Conservation (phyloP, 1,140 invertebrate genomes). For the Branchinecta lindahli region DNA sequence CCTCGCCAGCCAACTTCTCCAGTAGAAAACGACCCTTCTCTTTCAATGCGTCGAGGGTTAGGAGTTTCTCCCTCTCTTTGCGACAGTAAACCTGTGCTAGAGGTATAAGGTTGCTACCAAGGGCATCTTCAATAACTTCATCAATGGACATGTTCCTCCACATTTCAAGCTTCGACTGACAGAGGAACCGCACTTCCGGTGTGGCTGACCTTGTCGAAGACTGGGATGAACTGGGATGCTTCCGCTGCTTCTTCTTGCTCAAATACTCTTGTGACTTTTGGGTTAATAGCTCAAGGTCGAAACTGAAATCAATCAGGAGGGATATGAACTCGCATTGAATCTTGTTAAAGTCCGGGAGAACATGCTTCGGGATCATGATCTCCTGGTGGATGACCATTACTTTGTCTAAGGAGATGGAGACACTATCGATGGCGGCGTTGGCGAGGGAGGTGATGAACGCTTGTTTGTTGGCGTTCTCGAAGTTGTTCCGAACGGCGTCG, state of each 20-base stretch:
- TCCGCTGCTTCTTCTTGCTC: background rate
- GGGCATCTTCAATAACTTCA: background rate
- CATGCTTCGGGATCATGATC: background rate
- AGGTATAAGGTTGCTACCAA: background rate
- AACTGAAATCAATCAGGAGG: background rate
- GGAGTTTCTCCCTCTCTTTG: background rate
- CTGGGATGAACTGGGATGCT: background rate
- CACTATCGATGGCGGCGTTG: background rate
- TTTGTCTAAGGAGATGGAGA: background rate
- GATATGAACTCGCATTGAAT: background rate
- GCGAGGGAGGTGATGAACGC: background rate
- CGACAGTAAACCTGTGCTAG: background rate
- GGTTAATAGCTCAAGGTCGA: background rate
- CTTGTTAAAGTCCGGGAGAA: background rate
- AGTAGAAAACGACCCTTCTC: background rate
- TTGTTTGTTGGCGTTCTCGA: background rate
- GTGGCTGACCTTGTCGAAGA: background rate
- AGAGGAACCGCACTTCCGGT: background rate
- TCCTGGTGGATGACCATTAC: background rate
- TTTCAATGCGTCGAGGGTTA: background rate
- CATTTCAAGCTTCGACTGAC: background rate
- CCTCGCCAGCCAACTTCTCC: background rate
- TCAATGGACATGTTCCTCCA: background rate
- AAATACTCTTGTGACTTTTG: slow-evolving; percentile 7
- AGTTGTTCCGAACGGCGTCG: background rate